Evolutionary conservation across 2,888 invertebrate genomes (phyloP).

Genomic region (Stegophylla sp.): DNA sequence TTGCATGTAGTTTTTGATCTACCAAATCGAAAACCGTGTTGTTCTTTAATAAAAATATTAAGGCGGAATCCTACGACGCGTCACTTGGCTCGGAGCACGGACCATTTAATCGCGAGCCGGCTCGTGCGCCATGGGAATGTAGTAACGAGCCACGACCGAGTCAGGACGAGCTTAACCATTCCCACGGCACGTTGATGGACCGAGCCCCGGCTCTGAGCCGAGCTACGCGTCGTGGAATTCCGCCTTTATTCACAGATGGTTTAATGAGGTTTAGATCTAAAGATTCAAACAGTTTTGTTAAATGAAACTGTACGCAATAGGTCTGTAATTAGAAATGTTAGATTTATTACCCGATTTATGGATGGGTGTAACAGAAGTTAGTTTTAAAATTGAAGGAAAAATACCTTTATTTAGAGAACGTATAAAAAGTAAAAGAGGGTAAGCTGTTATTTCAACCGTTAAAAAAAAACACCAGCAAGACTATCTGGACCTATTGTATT

Average conservation of each 20-base stretch:
- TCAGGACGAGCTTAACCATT: too few relatives aligned
- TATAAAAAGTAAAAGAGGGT: neutral
- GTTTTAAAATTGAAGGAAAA: neutral
- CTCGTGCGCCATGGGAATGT: too few relatives aligned
- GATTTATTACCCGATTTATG: neutral
- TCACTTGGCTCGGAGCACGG: too few relatives aligned
- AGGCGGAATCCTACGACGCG: too few relatives aligned
- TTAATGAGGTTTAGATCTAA: neutral
- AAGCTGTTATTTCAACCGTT: neutral
- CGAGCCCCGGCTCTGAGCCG: too few relatives aligned
- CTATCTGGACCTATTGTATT: slow-evolving; percentile 10
- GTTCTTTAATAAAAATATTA: neutral
- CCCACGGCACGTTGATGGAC: too few relatives aligned
- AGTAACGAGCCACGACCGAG: too few relatives aligned
- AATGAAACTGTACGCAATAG: slow-evolving; percentile 8
- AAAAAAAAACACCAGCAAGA: neutral
- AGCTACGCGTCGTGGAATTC: too few relatives aligned
- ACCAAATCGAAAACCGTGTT: neutral
- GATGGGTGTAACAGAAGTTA: neutral
- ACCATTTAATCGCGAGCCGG: too few relatives aligned
- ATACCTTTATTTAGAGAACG: neutral
- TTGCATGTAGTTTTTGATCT: neutral
- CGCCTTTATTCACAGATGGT: neutral
- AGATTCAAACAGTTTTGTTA: slow-evolving; percentile 8
- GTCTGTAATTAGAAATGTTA: neutral